Conservation (phyloP, 2,797 vertebrate species). For the Erethizon dorsatum region DNA sequence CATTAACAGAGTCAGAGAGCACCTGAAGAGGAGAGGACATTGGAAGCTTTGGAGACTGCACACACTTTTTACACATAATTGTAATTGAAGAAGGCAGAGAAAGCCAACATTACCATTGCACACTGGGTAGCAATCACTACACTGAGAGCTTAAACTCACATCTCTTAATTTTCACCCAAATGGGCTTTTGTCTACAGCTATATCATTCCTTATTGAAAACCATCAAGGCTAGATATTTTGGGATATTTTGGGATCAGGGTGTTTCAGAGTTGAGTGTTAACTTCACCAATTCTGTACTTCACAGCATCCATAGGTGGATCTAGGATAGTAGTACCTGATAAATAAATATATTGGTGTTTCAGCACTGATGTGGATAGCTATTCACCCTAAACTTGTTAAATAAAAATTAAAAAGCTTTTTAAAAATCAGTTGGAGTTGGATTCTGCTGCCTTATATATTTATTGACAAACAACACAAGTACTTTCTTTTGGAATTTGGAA, state of each 20-base stretch:
- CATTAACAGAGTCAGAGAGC: neutral
- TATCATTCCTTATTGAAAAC: neutral
- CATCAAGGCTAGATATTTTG: neutral
- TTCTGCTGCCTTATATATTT: neutral
- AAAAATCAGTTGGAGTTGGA: neutral
- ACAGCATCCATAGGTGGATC: neutral
- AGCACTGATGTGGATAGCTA: neutral
- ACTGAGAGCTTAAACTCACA: neutral
- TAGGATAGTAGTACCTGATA: neutral
- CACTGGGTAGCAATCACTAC: rapidly evolving
- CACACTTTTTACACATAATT: neutral
- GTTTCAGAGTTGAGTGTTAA: neutral
- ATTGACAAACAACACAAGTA: neutral
- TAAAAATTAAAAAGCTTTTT: neutral
- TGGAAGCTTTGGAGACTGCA: neutral
- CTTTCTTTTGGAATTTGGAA: neutral
- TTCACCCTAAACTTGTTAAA: neutral
- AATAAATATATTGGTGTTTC: neutral
- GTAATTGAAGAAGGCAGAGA: neutral
- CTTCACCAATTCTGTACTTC: neutral
- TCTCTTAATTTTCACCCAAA: neutral
- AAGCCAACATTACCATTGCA: neutral
- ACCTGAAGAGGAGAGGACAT: neutral
- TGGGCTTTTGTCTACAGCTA: neutral
- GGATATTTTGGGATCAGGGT: neutral